Evolutionary conservation across 2,888 invertebrate species (phyloP), one percentile per base, ranked within the genome.

Genomic region (Drosophila mimica): DNA sequence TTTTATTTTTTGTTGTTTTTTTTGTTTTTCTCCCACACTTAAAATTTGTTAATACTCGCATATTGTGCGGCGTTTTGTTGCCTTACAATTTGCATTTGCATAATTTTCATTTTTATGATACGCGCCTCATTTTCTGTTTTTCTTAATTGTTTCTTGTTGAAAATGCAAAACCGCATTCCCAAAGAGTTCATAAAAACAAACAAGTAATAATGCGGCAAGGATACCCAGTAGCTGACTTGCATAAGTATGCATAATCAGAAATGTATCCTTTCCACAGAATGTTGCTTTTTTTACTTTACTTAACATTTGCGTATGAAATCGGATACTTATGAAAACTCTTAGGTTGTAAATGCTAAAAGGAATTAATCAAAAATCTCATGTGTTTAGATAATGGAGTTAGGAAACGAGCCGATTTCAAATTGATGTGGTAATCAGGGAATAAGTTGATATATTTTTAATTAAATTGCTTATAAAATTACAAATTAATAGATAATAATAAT

Each of bases 51-150:
- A 63, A 60, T 63, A 46, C 38, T 64, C 48, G 48, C 56, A 74
- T 68, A 63, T 73, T 74, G 70, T 67, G 60, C 53, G 57, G 38
- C 33, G 28, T 65, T 74, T 62, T 61, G 60, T 64, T 76, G 61
- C 36, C 52, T 63, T 48, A 48, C 56, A 59, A 76, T 74, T 72
- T 62, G 66, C 79, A 85, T 85, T 85, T 83, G 81, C 87, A 88
- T 86, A 87, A 84, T 87, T 88, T 77, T 66, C 73, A 81, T 79
- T 84, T 76, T 76, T 81, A 79, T 81, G 84, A 83, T 83, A 86
- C 61, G 71, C 80, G 74, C 51, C 74, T 61, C 58, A 48, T 38
- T 65, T 46, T 49, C 63, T 79, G 75, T 81, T 81, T 71, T 78
- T 73, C 80, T 83, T 89, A 87, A 83, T 83, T 87, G 79, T 83